phyloP scores from a whole-genome alignment of 2,113 vertebrate genomes.

The Dicerorhinus sumatrensis region DNA sequence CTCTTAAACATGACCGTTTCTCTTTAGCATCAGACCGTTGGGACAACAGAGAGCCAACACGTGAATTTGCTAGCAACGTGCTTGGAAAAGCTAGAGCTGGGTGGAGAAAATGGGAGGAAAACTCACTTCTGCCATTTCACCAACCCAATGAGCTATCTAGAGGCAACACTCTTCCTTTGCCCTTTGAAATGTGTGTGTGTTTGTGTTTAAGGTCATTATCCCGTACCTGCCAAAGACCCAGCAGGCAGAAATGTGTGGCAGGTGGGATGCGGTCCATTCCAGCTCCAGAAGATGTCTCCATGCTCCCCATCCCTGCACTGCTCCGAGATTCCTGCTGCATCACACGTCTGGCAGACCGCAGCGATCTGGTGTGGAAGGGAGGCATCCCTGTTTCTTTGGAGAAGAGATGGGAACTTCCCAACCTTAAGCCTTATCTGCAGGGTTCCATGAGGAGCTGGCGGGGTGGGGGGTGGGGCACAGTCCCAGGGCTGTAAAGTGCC shows the following conservation, averaged over 20 bases:
- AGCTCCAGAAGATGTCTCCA: not conserved
- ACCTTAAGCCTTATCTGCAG: not conserved
- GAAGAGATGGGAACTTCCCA: too few relatives aligned
- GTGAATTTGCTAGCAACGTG: rapidly evolving
- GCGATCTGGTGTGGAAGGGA: too few relatives aligned
- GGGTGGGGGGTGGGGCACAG: not conserved
- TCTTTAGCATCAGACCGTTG: not conserved
- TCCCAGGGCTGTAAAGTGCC: not conserved
- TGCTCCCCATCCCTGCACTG: rapidly evolving
- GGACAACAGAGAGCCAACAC: not conserved
- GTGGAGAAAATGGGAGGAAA: not conserved
- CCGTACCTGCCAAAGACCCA: not conserved
- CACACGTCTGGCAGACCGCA: rapidly evolving
- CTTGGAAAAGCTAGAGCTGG: not conserved
- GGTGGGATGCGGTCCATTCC: too few relatives aligned
- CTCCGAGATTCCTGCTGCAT: not conserved
- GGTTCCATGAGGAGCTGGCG: not conserved
- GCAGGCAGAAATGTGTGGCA: not conserved
- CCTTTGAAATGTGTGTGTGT: not conserved
- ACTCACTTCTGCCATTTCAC: not conserved
- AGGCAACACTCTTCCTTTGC: not conserved
- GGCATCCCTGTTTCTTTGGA: not conserved
- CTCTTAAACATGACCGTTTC: not conserved
- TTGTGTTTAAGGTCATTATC: not conserved
- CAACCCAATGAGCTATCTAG: not conserved